phyloP scores from a whole-genome alignment of 2,888 invertebrate species.

The Gortyna flavago region DNA sequence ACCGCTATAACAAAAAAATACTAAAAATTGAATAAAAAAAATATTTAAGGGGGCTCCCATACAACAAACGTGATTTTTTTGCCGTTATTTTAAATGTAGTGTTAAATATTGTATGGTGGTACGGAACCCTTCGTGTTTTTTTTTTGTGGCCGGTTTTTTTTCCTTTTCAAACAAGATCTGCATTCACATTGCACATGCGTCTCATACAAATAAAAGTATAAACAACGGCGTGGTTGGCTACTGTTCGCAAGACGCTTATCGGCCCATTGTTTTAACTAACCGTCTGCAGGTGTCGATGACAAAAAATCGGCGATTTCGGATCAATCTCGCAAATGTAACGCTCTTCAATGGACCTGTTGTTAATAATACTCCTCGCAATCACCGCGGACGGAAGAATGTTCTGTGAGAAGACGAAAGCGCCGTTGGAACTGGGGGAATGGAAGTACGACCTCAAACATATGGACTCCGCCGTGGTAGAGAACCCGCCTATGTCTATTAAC shows the following conservation, averaged over 20 bases:
- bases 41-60: too few relatives aligned
- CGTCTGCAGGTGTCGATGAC: constrained; percentile 35
- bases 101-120: too few relatives aligned
- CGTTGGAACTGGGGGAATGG: constrained; percentile 82
- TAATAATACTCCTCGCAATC: constrained; percentile 56
- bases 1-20: too few relatives aligned
- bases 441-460: constrained; percentile 73
- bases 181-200: background rate
- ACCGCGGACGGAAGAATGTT: constrained; percentile 68
- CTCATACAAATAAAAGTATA: constrained; percentile 43
- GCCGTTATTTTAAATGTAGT: too few relatives aligned
- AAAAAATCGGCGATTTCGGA: constrained; percentile 12
- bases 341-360: constrained; percentile 66
- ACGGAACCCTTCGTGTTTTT: too few relatives aligned
- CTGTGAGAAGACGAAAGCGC: constrained; percentile 77
- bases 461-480: constrained; percentile 83
- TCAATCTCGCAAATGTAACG: constrained; percentile 54
- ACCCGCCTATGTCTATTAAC: constrained; percentile 75
- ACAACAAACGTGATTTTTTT: too few relatives aligned
- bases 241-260: constrained; percentile 51
- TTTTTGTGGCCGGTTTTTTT: too few relatives aligned
- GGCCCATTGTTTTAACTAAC: constrained; percentile 53
- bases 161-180: background rate
- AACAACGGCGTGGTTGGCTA: background rate
- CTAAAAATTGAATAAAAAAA: too few relatives aligned